These are phyloP conservation scores for Oscheius sp. DNA, from an alignment of 2,888 invertebrate species.

Conservation along the genomic window DNA sequence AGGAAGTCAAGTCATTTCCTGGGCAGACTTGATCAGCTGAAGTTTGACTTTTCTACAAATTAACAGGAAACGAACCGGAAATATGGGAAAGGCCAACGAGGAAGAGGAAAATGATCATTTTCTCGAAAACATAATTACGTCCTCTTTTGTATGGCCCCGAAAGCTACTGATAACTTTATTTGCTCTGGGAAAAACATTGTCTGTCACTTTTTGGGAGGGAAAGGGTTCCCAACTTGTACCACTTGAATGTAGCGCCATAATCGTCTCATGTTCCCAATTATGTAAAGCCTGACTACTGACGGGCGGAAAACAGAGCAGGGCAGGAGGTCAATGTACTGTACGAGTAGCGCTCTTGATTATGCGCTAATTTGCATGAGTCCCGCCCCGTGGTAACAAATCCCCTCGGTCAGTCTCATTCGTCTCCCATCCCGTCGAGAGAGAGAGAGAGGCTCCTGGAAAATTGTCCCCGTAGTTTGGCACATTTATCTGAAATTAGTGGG, in stretches of 20 bases:
- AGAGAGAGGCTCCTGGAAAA: too few species aligned
- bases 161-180: too few species aligned
- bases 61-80: neutral
- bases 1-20: neutral
- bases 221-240: too few species aligned
- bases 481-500: constrained; percentile 40
- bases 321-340: constrained; percentile 13
- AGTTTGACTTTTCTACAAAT: neutral
- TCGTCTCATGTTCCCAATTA: neutral
- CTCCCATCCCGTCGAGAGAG: neutral
- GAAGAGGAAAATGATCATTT: neutral
- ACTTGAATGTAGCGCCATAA: too few species aligned
- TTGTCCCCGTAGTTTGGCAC: constrained; percentile 46
- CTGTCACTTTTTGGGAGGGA: too few species aligned
- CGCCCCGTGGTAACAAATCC: neutral
- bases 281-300: neutral
- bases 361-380: neutral
- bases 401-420: neutral
- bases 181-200: too few species aligned
- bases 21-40: neutral
- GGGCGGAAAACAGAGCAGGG: too few species aligned
- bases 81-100: neutral
- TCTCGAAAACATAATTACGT: too few species aligned
- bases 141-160: too few species aligned
- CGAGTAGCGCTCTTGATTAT: neutral